Base-by-base conservation (phyloP, 2,797 vertebrate genomes). In the Aeoliscus strigatus region DNA sequence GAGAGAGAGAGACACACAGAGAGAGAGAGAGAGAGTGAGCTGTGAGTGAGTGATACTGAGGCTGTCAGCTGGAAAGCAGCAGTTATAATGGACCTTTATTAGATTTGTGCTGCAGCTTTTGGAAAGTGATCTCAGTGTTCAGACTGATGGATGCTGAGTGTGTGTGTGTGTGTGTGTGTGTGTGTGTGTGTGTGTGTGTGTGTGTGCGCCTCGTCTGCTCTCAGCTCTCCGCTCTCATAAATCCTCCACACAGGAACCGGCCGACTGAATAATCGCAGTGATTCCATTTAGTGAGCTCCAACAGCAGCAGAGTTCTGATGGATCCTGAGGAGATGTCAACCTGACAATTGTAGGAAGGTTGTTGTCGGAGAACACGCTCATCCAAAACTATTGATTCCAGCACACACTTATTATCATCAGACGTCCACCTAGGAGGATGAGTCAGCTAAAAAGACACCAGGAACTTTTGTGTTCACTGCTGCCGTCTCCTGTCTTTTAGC, bases 41-140 rank as follows among this genome's bases (percentile, higher is more conserved):
- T 6, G 4, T n/a, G 1, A 9, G 4, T 2, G n/a, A 13, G 18
- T 3, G 6, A 14, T 3, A 13, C 27, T 1, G 21, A 9, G 3
- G 7, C 13, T 14, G 39, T 39, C 30, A 34, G 45, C 33, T 55
- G 55, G 42, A 59, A 39, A 24, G 68, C 47, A 34, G 44, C 48
- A 38, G 49, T 48, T 64, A 47, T 80, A 84, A 84, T 82, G 77
- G 77, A 52, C 21, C 55, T 66, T 75, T 69, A 84, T 84, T 82
- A 77, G 77, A 79, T 82, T 76, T 61, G 36, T 41, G 51, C 50
- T 69, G 64, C 46, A 64, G 69, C 45, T 61, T 68, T 75, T 59
- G 50, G 61, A 72, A 83, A 76, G 66, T 72, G 75, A 73, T 79
- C 69, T 43, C 46, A 64, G 35, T 4, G 33, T 55, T 49, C 46